Conservation (phyloP, 2,888 invertebrate genomes). For the Bombylius major region DNA sequence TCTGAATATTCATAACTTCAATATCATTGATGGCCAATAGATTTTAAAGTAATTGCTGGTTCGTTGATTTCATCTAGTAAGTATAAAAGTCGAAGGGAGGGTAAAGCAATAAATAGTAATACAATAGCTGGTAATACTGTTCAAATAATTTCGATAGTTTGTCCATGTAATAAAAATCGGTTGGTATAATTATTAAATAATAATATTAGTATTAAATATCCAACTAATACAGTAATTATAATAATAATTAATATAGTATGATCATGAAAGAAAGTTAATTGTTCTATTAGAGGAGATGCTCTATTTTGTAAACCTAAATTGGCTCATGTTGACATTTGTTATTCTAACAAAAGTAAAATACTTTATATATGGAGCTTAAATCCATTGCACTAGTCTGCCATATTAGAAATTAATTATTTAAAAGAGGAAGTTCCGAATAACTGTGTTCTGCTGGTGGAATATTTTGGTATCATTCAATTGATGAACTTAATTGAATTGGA, state of each 20-base stretch:
- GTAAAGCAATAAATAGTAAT: slow-evolving; percentile 49
- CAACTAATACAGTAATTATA: slow-evolving; percentile 47
- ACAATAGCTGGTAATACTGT: slow-evolving; percentile 47
- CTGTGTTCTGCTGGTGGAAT: slow-evolving; percentile 46
- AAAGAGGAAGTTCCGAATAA: slow-evolving; percentile 45
- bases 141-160: slow-evolving; percentile 53
- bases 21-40: slow-evolving; percentile 53
- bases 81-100: slow-evolving; percentile 48
- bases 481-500: slow-evolving; percentile 40
- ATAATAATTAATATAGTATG: slow-evolving; percentile 47
- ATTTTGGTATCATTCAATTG: slow-evolving; percentile 50
- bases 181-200: slow-evolving; percentile 45
- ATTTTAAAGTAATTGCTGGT: slow-evolving; percentile 45
- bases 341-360: slow-evolving; percentile 47
- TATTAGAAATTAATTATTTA: slow-evolving; percentile 45
- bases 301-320: slow-evolving; percentile 47
- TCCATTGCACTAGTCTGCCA: slow-evolving; percentile 50
- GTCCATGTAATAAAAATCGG: slow-evolving; percentile 44
- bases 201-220: slow-evolving; percentile 43
- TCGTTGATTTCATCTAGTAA: slow-evolving; percentile 49
- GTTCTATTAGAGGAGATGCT: slow-evolving; percentile 51
- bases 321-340: slow-evolving; percentile 44
- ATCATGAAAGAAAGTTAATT: slow-evolving; percentile 52
- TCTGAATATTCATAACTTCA: slow-evolving; percentile 56
- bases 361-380: slow-evolving; percentile 56